Evolutionary conservation across 1,140 invertebrate genomes (phyloP).

Genomic region (Eurosta solidaginis): DNA sequence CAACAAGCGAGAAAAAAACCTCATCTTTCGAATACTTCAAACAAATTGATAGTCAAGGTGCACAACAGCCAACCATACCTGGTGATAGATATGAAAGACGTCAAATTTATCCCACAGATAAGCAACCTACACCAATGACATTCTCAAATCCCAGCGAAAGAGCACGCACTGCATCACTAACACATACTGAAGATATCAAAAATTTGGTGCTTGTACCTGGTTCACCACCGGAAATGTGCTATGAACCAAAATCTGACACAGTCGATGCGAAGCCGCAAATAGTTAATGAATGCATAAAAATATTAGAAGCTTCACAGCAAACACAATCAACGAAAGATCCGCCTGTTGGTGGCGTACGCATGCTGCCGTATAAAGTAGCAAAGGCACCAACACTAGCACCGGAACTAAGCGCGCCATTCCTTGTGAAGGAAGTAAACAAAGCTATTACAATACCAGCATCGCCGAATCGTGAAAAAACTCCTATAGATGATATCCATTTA

Average conservation of each 20-base stretch:
- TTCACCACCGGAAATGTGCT: conserved; percentile 74
- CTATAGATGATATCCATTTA: conserved; percentile 60
- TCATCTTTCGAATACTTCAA: conserved; percentile 67
- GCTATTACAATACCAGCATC: conserved; percentile 61
- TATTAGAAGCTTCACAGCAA: conserved; percentile 68
- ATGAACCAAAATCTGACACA: conserved; percentile 63
- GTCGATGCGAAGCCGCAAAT: conserved; percentile 57
- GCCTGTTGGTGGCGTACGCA: conserved; percentile 67
- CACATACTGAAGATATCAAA: conserved; percentile 46
- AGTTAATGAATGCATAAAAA: conserved; percentile 67
- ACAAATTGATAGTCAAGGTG: conserved; percentile 58
- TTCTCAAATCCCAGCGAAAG: conserved; percentile 43
- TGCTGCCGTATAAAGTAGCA: conserved; percentile 48
- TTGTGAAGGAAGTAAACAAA: conserved; percentile 61
- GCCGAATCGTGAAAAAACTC: conserved; percentile 36
- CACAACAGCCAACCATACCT: neutral
- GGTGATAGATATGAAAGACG: conserved; percentile 33
- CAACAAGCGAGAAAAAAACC: conserved; percentile 42
- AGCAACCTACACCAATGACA: conserved; percentile 44
- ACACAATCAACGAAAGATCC: conserved; percentile 60
- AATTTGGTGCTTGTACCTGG: conserved; percentile 70
- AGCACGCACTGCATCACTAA: conserved; percentile 41
- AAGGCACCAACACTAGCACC: conserved; percentile 50
- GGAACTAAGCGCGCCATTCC: conserved; percentile 63
- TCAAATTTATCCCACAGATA: conserved; percentile 35